A percentile compares a stretch with the other conserved stretches of the same genome.
Evolutionary conservation across 2,888 invertebrate genomes (phyloP).

Genomic region (Tethea ocularis): DNA sequence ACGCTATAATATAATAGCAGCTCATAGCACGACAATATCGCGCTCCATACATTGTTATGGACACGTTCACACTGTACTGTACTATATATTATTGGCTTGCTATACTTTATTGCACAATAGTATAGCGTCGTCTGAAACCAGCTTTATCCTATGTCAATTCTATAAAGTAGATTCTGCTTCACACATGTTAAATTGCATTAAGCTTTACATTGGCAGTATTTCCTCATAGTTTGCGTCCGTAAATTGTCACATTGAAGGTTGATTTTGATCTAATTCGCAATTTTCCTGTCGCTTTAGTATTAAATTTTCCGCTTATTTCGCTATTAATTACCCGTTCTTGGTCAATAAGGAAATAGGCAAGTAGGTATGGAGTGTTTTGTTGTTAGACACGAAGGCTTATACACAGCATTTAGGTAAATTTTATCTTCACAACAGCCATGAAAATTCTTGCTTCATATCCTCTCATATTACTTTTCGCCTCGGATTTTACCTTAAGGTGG

Average conservation of each 20-base stretch:
- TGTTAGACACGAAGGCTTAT: neutral
- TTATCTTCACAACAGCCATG: neutral
- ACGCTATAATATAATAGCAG: too few species aligned
- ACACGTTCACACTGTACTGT: too few species aligned
- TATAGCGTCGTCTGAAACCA: too few species aligned
- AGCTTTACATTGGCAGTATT: neutral
- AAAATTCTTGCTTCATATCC: neutral
- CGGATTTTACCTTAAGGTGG: too few species aligned
- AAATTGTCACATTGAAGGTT: conserved; percentile 15
- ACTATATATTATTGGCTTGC: too few species aligned
- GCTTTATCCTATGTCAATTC: too few species aligned
- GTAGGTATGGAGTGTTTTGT: neutral
- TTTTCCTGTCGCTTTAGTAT: conserved; percentile 18
- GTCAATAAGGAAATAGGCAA: neutral
- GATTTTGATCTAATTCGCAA: conserved; percentile 14
- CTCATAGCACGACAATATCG: too few species aligned
- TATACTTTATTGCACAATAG: too few species aligned
- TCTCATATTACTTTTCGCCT: too few species aligned
- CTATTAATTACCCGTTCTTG: neutral
- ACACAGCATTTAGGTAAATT: neutral
- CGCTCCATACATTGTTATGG: too few species aligned
- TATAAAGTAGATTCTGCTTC: too few species aligned
- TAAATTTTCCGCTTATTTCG: conserved; percentile 11
- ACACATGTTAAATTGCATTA: too few species aligned
- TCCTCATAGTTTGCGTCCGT: neutral